These are phyloP conservation scores for Hippocampus zosterae DNA, from an alignment of 2,113 vertebrate species.

Conservation along the genomic window DNA sequence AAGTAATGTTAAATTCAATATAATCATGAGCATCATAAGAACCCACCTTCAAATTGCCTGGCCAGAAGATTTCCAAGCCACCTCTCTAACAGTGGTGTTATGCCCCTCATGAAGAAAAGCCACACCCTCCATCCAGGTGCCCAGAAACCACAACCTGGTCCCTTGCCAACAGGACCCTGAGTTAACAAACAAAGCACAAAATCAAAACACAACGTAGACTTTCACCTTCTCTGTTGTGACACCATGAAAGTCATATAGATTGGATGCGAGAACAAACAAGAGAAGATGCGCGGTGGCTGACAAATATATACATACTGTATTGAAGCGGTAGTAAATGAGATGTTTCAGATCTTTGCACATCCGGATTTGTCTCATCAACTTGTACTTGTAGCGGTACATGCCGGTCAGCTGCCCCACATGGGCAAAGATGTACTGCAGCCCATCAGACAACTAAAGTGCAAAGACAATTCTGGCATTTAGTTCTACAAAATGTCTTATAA, in stretches of 20 bases:
- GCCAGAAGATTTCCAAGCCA: conserved; percentile 98
- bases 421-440: conserved; percentile 98
- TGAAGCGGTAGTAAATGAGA: conserved; percentile 98
- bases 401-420: conserved; percentile 97
- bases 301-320: conserved; percentile 81
- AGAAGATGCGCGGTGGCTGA: background rate
- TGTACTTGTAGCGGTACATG: conserved; percentile 99
- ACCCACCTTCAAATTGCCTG: conserved; percentile 95
- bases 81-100: conserved; percentile 92
- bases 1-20: too few species aligned
- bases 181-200: background rate
- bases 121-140: conserved; percentile 98
- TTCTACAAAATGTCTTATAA: background rate
- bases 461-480: background rate
- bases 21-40: background rate
- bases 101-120: conserved; percentile 99
- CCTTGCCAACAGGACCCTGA: conserved; percentile 96
- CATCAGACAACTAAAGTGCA: conserved; percentile 83
- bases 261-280: background rate
- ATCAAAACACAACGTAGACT: background rate
- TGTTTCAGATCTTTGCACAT: conserved; percentile 99
- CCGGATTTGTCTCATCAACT: conserved; percentile 97
- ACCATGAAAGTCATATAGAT: background rate
- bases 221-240: background rate
- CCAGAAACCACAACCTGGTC: conserved; percentile 99